Evolutionary conservation across 2,888 invertebrate species (phyloP), one percentile per base, ranked within the genome.

Genomic region (Drosophila rellima): DNA sequence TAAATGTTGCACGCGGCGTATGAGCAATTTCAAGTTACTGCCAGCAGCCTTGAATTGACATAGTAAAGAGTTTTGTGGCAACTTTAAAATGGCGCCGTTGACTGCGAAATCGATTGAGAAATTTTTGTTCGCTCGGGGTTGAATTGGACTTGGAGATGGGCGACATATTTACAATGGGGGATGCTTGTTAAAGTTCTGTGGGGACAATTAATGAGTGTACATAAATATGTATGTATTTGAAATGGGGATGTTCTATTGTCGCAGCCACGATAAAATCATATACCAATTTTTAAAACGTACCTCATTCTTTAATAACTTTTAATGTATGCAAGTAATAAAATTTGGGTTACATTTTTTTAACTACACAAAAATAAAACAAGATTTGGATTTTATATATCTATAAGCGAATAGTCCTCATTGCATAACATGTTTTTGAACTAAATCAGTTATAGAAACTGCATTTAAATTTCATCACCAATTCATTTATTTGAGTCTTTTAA

Each of bases 1-100:
- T 68, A 69, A 78, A 78, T 70, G 80, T 67, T 75, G 62, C 63
- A 80, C 63, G 70, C 66, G 76, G 71, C 81, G 79, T 85, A 78
- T 69, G 75, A 80, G 78, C 70, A 83, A 83, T 86, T 83, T 82
- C 23, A 83, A 86, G 71, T 74, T 82, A 63, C 59, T 63, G 33
- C 62, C 18, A 62, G 48, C 18, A 62, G 48, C 71, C 74, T 87
- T 86, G 20, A 86, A 77, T 80, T 83, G 83, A 89, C 83, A 83
- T 78, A 89, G 55, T 88, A 70, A 83, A 70, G 48, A 71, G 52
- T 42, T 70, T 20, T 52, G 11, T 6, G 57, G 37, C 79, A 47
- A 62, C 76, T 76, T 76, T 76, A 77, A 77, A 74, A 65, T 59
- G 60, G 39, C 63, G 72, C 18, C 15, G 31, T 39, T 37, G 52